These are phyloP conservation scores for Eurypyga helias DNA, from an alignment of 2,113 vertebrate species.

Conservation along the genomic window DNA sequence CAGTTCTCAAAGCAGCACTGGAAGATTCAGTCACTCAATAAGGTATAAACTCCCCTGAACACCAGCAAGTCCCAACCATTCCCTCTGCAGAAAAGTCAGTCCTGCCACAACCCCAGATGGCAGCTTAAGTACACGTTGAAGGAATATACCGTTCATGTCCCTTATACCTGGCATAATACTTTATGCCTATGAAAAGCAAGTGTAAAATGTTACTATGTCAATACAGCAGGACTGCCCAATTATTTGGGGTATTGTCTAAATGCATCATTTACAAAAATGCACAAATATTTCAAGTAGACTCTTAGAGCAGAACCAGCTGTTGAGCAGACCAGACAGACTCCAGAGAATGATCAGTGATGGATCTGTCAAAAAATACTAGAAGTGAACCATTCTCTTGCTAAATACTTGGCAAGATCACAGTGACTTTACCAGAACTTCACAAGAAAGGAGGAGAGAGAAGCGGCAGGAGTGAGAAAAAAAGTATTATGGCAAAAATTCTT, in stretches of 20 bases:
- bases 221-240: not conserved
- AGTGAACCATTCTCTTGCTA: not conserved
- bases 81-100: not conserved
- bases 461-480: not conserved
- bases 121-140: not conserved
- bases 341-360: not conserved
- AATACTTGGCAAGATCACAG: not conserved
- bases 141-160: not conserved
- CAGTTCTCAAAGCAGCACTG: not conserved
- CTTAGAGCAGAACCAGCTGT: not conserved
- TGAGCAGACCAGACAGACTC: not conserved
- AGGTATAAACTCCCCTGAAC: not conserved
- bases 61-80: not conserved
- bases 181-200: not conserved
- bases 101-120: not conserved
- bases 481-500: not conserved
- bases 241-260: not conserved
- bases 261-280: not conserved
- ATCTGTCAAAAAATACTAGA: not conserved
- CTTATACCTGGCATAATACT: not conserved
- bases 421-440: not conserved
- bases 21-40: not conserved
- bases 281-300: not conserved
- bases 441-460: not conserved
- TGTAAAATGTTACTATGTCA: not conserved